phyloP scores from a whole-genome alignment of 2,888 invertebrate species.

The Conistra vaccinii region DNA sequence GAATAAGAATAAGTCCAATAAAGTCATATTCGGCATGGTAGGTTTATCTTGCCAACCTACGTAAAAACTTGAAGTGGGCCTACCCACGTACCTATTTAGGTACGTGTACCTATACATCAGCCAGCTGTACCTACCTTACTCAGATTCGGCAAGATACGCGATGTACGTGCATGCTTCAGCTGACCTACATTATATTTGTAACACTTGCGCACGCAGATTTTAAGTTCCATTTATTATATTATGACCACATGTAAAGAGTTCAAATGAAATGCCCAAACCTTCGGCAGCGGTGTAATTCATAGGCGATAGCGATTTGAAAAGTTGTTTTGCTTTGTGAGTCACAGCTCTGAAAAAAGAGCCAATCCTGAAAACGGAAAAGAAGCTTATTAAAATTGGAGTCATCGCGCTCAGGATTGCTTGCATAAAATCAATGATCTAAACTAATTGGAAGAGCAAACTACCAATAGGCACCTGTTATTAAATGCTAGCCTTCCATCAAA shows the following conservation, averaged over 20 bases:
- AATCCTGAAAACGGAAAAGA: background rate
- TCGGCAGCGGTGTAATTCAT: background rate
- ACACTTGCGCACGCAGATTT: constrained; percentile 44
- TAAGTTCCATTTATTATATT: constrained; percentile 47
- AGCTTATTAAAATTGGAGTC: background rate
- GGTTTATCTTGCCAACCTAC: background rate
- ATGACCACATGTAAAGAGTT: constrained; percentile 55
- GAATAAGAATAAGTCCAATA: no score
- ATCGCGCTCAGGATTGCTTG: no score
- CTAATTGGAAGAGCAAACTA: no score
- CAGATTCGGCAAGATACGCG: background rate
- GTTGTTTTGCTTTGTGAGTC: no score
- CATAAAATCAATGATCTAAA: no score
- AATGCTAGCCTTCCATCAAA: background rate
- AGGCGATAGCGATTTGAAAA: constrained; percentile 23
- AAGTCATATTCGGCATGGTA: background rate
- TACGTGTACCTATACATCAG: no score
- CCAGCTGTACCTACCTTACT: background rate
- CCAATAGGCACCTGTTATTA: background rate
- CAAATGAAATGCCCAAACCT: constrained; percentile 46
- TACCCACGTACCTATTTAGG: no score
- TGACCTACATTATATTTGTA: constrained; percentile 55
- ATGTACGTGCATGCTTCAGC: constrained; percentile 26
- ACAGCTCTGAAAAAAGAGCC: no score
- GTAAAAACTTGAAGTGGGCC: background rate